phyloP scores from a whole-genome alignment of 1,140 invertebrate genomes.

The Micrasema longulum region DNA sequence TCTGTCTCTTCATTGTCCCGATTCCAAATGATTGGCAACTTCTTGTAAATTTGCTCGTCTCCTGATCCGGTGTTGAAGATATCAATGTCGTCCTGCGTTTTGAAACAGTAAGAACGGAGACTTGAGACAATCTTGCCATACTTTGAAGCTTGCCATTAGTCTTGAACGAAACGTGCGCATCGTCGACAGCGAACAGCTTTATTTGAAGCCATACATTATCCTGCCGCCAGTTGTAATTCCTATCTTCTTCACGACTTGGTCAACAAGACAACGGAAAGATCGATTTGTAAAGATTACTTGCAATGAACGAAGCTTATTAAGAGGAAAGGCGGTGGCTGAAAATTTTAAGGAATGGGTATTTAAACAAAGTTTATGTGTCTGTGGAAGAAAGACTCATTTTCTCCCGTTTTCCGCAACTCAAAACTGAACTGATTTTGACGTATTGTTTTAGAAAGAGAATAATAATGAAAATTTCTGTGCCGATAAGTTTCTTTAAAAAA shows the following conservation, averaged over 20 bases:
- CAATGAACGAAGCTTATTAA: no score
- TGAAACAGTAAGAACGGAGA: conserved; percentile 35
- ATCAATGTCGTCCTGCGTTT: conserved; percentile 44
- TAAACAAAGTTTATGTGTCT: no score
- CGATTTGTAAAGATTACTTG: no score
- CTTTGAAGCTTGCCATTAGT: conserved; percentile 17
- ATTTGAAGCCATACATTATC: conserved; percentile 28
- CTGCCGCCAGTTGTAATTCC: conserved; percentile 2
- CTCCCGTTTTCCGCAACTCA: no score
- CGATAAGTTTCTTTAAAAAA: no score
- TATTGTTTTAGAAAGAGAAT: no score
- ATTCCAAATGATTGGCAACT: conserved; percentile 42
- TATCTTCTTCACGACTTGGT: neutral
- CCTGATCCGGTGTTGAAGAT: conserved; percentile 38
- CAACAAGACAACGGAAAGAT: neutral
- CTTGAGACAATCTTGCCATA: conserved; percentile 15
- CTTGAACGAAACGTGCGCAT: conserved; percentile 15
- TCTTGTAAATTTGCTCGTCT: conserved; percentile 52
- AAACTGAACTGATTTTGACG: no score
- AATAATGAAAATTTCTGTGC: no score
- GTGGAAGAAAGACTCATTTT: no score
- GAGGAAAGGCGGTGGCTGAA: no score
- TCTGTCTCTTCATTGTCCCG: conserved; percentile 39
- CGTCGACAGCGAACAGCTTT: conserved; percentile 6
- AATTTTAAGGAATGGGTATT: no score